A percentile compares a stretch with the other conserved stretches of the same genome.
phyloP scores from a whole-genome alignment of 2,797 vertebrate genomes.

The Sphenodon punctatus region DNA sequence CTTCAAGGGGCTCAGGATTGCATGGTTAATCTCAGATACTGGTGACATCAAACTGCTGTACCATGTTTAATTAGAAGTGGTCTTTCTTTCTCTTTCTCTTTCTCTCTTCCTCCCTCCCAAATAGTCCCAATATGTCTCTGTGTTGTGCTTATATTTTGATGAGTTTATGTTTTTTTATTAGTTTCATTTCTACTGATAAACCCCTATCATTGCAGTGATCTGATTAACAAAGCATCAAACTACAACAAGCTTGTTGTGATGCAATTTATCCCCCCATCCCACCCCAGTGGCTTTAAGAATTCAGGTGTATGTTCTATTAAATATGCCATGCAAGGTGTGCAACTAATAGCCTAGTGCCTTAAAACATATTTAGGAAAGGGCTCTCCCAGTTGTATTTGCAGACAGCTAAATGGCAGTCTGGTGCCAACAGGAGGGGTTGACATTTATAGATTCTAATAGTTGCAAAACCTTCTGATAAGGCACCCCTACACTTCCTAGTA shows the following conservation, averaged over 20 bases:
- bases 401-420: conserved; percentile 8
- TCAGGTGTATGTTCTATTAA: conserved; percentile 34
- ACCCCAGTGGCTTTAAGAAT: conserved; percentile 20
- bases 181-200: conserved; percentile 66
- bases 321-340: background rate
- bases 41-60: conserved; percentile 41
- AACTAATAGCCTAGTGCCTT: background rate
- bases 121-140: too few relatives aligned
- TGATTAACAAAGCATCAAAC: conserved; percentile 66
- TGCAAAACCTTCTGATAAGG: background rate
- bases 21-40: too few relatives aligned
- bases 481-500: background rate
- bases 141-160: too few relatives aligned
- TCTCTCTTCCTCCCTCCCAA: too few relatives aligned
- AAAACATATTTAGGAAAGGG: conserved; percentile 36
- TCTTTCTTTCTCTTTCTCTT: too few relatives aligned
- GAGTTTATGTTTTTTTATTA: conserved; percentile 7
- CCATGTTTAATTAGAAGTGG: conserved; percentile 59
- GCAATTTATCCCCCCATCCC: too few relatives aligned
- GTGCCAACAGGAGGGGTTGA: conserved; percentile 9
- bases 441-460: conserved; percentile 36
- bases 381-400: background rate
- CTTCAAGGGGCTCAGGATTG: too few relatives aligned
- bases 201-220: conserved; percentile 55
- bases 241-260: conserved; percentile 64